Evolutionary conservation across 2,888 invertebrate species (phyloP), one percentile per base, ranked within the genome.

Genomic region (Machimus rusticus): DNA sequence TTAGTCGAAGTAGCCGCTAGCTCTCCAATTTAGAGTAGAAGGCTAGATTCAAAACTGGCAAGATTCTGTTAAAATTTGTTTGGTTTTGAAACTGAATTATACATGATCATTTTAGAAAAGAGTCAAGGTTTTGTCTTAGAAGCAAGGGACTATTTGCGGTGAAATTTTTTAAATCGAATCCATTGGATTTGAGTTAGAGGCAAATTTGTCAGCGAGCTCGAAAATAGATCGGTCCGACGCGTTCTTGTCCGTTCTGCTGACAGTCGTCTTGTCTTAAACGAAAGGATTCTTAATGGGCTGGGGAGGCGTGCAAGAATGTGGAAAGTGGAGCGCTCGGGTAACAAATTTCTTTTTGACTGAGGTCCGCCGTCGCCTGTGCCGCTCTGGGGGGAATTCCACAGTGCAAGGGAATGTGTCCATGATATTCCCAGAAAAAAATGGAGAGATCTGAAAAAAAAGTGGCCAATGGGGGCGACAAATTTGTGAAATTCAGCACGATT

Each of bases 401-500:
- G 16, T 14, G 19, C 84, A 43, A 85, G 23, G 43, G 46, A 85
- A 85, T 85, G 46, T 31, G 46, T 31, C 51, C 74, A n/a, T 28
- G 85, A 46, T 37, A 31, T 85, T 85, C 57, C 37, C 37, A 31
- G 19, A 74, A 57, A 66, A 66, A 19, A 23, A 14, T 8, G 16
- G 66, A 23, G 31, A 84, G 37, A 43, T 74, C 43, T 74, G 16
- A 28, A 79, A 5, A 39, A 66, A 14, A 16, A 74, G 51, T n/a
- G 34, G 19, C 31, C 34, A 37, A 46, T 28, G 46, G 39, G 28
- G 46, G 79, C 74, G 85, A 85, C 74, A 46, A 85, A 74, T 85
- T 85, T 85, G 74, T 85, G 85, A 85, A 85, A 85, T 85, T 85
- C 85, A 74, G 85, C 85, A 74, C 74, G 46, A 46, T 39, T 74